These are phyloP conservation scores for Drosophila dives DNA, from an alignment of 2,888 invertebrate genomes.

Conservation along the genomic window DNA sequence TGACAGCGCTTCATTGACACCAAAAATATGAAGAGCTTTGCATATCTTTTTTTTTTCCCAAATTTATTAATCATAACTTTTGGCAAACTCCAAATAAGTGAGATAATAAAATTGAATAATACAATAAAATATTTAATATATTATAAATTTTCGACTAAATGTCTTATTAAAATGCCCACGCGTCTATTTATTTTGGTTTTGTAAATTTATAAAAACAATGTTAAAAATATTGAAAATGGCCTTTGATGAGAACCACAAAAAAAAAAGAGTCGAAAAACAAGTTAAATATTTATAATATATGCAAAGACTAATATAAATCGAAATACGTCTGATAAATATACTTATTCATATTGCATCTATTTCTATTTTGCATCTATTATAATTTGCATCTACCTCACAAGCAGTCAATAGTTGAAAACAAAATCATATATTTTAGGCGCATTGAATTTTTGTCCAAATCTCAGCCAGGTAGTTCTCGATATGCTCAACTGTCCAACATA, in stretches of 20 bases:
- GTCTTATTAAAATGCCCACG: slow-evolving; percentile 36
- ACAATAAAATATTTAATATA: slow-evolving; percentile 16
- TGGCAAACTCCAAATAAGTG: slow-evolving; percentile 25
- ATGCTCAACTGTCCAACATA: slow-evolving; percentile 32
- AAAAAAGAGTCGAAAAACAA: slow-evolving; percentile 59
- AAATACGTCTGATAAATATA: slow-evolving; percentile 63
- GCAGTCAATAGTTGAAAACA: slow-evolving; percentile 25
- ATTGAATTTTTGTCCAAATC: background rate
- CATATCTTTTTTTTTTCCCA: slow-evolving; percentile 10
- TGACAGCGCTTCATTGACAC: slow-evolving; percentile 58
- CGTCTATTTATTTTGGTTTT: slow-evolving; percentile 21
- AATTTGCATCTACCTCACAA: slow-evolving; percentile 40
- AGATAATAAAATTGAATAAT: slow-evolving; percentile 31
- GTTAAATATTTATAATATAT: slow-evolving; percentile 71
- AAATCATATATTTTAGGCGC: slow-evolving; percentile 33
- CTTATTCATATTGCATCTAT: slow-evolving; percentile 39
- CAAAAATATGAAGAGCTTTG: background rate
- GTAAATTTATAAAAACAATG: slow-evolving; percentile 13
- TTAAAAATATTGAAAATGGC: slow-evolving; percentile 58
- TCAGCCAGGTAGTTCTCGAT: slow-evolving; percentile 13
- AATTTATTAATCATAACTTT: slow-evolving; percentile 55
- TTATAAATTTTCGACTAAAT: slow-evolving; percentile 25
- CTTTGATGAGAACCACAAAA: slow-evolving; percentile 71
- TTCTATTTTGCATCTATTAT: slow-evolving; percentile 26
- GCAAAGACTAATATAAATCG: slow-evolving; percentile 59